Base-by-base conservation (phyloP, 1,140 invertebrate genomes). In the Conus ventricosus region DNA sequence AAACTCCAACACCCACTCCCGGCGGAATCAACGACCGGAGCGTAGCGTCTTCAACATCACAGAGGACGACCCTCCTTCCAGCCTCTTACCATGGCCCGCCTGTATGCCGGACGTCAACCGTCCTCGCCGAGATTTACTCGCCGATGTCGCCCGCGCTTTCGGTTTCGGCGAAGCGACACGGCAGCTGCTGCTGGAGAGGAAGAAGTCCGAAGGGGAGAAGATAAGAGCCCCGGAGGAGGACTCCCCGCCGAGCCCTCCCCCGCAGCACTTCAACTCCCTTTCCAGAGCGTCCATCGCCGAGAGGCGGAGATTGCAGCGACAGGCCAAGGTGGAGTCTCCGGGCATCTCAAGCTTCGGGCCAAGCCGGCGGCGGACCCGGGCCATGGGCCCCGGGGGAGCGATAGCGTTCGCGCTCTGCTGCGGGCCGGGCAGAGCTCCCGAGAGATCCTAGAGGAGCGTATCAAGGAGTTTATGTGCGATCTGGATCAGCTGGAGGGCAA, bases 91-190 rank as follows among this genome's bases (percentile, higher is more conserved):
- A 11, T 25, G 54, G 20, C 82, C 54, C 54, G 82, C 82, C 55
- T n/a, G 82, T 13, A 60, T 84, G 54, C 82, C 82, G 55, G 82
- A 63, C 82, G 23, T 63, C 15, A 84, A 84, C 82, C 82, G 82
- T 5, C 23, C n/a, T 5, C 82, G 82, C 82, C 53, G 82, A 63
- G 82, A 84, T 54, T 57, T 54, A 23, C 7, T 84, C 20, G 82
- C 54, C 13, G 82, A 84, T n/a, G 54, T 39, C 17, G 82, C 55
- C 82, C 54, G 82, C 17, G 82, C 82, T 67, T 84, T 27, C 82
- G 82, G 82, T 4, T 84, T 84, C 82, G 82, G 82, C 25, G 82
- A 63, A 20, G 82, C 82, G 53, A 10, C 82, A 6, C 13, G 6
- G 13, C 67, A 20, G 6, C 67, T 23, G 67, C 67, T 71, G 67